These are phyloP conservation scores for Notocelia uddmanniana DNA, from an alignment of 2,888 invertebrate species.

Conservation along the genomic window DNA sequence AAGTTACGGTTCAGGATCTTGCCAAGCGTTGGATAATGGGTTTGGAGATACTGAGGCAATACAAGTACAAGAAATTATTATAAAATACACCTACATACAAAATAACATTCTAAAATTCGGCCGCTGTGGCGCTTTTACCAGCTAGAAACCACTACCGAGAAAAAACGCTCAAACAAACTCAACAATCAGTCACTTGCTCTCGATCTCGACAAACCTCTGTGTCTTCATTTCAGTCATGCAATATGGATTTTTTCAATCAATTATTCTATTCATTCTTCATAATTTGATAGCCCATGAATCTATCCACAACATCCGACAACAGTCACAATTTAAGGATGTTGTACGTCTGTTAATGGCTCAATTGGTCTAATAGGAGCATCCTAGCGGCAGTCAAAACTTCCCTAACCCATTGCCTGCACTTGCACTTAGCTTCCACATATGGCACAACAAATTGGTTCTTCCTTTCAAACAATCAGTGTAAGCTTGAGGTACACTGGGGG, in stretches of 20 bases:
- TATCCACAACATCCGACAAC: slow-evolving; percentile 14
- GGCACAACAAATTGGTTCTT: slow-evolving; percentile 77
- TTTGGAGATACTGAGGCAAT: slow-evolving; percentile 3
- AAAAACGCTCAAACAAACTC: no score
- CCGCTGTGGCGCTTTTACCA: no score
- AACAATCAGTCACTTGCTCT: no score
- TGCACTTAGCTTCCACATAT: slow-evolving; percentile 65
- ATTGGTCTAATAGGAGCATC: slow-evolving; percentile 76
- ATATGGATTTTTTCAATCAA: no score
- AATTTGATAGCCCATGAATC: slow-evolving; percentile 2
- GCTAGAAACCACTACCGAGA: no score
- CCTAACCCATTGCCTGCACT: slow-evolving; percentile 59
- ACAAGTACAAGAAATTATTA: not conserved
- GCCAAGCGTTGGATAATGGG: slow-evolving; percentile 29
- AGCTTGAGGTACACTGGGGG: slow-evolving; percentile 3
- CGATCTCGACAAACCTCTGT: no score
- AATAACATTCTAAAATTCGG: not conserved
- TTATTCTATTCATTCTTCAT: no score
- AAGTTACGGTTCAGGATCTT: slow-evolving; percentile 20
- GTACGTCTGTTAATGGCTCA: slow-evolving; percentile 49
- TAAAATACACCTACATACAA: no score
- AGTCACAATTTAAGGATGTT: slow-evolving; percentile 17
- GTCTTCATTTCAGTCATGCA: no score
- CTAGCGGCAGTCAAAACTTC: slow-evolving; percentile 76
- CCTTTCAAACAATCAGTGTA: slow-evolving; percentile 59